Evolutionary conservation across 2,113 vertebrate genomes (phyloP).

Genomic region (Forbesichthys papilliferus): DNA sequence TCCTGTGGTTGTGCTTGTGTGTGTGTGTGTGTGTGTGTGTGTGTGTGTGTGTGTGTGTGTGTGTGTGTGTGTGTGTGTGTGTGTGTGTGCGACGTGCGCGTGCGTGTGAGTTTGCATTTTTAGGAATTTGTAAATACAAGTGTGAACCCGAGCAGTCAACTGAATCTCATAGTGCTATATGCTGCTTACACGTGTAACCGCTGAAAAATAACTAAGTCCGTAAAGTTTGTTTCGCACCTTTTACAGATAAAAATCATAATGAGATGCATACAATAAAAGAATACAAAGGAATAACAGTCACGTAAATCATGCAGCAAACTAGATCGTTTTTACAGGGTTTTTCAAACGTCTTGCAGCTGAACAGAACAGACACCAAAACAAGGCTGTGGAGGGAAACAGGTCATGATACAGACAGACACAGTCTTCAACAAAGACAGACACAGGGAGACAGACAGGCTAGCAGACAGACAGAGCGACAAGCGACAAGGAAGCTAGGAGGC

Average conservation of each 20-base stretch:
- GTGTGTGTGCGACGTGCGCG: slow-evolving; percentile 1
- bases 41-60: too few relatives aligned
- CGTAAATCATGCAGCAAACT: too few relatives aligned
- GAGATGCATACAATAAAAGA: too few relatives aligned
- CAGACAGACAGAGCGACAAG: background rate
- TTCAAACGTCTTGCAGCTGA: too few relatives aligned
- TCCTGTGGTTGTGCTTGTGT: slow-evolving; percentile 51
- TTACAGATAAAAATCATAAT: too few relatives aligned
- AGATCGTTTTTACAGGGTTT: too few relatives aligned
- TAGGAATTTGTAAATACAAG: slow-evolving; percentile 19
- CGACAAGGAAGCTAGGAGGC: background rate
- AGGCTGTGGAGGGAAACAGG: background rate
- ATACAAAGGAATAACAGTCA: too few relatives aligned
- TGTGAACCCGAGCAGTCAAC: slow-evolving; percentile 10
- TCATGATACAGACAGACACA: background rate
- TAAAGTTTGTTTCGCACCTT: too few relatives aligned
- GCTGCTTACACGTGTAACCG: background rate
- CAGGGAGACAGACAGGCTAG: background rate
- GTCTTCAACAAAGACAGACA: background rate
- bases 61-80: slow-evolving; percentile 18
- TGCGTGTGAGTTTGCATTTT: slow-evolving; percentile 14
- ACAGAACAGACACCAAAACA: too few relatives aligned
- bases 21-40: slow-evolving; percentile 10
- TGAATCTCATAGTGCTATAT: slow-evolving; percentile 15
- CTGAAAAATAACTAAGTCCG: background rate